phyloP scores from a whole-genome alignment of 2,888 invertebrate genomes.

The Chromoteleia sp. region DNA sequence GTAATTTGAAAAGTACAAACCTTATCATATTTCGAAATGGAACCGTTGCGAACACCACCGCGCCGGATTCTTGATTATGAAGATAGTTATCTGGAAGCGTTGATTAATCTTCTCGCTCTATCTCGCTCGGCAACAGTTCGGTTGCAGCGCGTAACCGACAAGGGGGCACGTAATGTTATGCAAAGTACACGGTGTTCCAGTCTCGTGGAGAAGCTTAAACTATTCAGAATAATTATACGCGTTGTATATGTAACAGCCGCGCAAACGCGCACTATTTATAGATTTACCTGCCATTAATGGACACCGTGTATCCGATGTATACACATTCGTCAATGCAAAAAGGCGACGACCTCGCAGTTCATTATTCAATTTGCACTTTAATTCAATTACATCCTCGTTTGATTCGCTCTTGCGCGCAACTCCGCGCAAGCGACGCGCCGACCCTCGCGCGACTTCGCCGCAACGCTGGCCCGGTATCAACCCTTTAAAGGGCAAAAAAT shows the following conservation, averaged over 20 bases:
- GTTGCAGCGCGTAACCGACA: slow-evolving; percentile 73
- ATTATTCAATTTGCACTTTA: slow-evolving; percentile 66
- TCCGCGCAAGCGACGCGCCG: no score
- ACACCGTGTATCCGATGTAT: slow-evolving; percentile 47
- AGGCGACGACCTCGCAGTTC: slow-evolving; percentile 25
- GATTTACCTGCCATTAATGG: slow-evolving; percentile 68
- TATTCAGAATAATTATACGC: slow-evolving; percentile 74
- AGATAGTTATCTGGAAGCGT: slow-evolving; percentile 69
- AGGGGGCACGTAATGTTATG: slow-evolving; percentile 73
- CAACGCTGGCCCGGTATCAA: no score
- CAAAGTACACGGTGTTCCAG: slow-evolving; percentile 74
- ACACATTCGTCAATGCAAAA: slow-evolving; percentile 60
- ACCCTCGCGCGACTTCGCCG: no score
- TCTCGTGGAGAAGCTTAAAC: slow-evolving; percentile 72
- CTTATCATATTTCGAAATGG: slow-evolving; percentile 65
- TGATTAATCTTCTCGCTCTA: slow-evolving; percentile 72
- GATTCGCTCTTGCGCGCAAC: slow-evolving; percentile 41
- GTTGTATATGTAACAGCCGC: slow-evolving; percentile 61
- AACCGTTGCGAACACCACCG: slow-evolving; percentile 50
- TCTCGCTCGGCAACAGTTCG: slow-evolving; percentile 71
- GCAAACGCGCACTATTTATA: slow-evolving; percentile 71
- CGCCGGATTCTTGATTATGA: slow-evolving; percentile 68
- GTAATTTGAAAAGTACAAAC: slow-evolving; percentile 59
- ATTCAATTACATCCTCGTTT: slow-evolving; percentile 61
- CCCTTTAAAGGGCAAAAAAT: no score